Percentiles rank a stretch among this genome's conserved stretches.
phyloP scores from a whole-genome alignment of 2,797 vertebrate genomes.

The Nyctibius grandis region DNA sequence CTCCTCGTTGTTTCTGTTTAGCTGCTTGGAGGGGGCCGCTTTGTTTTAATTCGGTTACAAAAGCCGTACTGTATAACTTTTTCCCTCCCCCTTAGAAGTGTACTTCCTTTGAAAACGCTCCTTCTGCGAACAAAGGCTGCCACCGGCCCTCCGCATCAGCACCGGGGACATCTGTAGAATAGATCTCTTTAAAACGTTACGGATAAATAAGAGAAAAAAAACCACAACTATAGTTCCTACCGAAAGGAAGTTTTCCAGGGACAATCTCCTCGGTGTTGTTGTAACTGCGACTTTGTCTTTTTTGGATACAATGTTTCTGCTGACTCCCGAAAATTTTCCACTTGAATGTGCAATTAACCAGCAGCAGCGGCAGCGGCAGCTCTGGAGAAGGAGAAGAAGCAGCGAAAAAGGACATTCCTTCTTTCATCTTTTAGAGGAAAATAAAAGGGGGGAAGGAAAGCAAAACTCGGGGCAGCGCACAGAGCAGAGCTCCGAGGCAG shows the following conservation, averaged over 20 bases:
- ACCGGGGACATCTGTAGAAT: neutral
- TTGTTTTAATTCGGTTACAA: constrained; percentile 35
- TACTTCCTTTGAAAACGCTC: constrained; percentile 74
- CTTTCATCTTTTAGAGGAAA: constrained; percentile 83
- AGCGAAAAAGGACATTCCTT: constrained; percentile 81
- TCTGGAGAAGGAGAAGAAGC: constrained; percentile 85
- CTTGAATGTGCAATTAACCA: constrained; percentile 86
- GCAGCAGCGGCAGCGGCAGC: constrained; percentile 76
- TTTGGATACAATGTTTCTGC: constrained; percentile 84
- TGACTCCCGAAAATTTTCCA: constrained; percentile 89
- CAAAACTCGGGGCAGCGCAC: neutral
- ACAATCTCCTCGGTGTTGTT: constrained; percentile 74
- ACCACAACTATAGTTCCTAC: constrained; percentile 74
- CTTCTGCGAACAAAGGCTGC: constrained; percentile 73
- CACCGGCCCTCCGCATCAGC: constrained; percentile 58
- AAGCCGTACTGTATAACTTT: constrained; percentile 41
- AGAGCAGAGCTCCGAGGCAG: neutral
- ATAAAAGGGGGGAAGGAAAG: neutral
- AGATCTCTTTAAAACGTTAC: neutral
- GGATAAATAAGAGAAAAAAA: constrained; percentile 38
- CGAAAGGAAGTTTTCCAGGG: constrained; percentile 79
- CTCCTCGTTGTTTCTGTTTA: neutral
- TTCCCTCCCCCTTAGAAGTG: constrained; percentile 57
- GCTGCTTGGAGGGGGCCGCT: neutral
- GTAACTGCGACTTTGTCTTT: constrained; percentile 90